Evolutionary conservation across 2,888 invertebrate species (phyloP), one percentile per base, ranked within the genome.

Genomic region (Cacoxenus indagator): DNA sequence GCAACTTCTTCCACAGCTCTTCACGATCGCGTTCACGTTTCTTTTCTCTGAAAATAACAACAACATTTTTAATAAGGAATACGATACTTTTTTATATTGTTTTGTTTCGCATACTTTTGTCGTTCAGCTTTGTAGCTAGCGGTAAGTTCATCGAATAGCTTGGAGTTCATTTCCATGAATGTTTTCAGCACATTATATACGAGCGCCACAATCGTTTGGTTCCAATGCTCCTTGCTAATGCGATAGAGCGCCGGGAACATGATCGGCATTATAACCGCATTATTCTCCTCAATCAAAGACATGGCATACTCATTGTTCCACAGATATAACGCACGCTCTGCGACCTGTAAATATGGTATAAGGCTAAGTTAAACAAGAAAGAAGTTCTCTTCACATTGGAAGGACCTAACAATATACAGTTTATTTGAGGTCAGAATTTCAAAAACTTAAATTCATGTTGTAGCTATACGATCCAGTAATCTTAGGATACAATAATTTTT

Each of bases 81-180:
- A 27, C 22, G 46, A 17, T 4, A 2, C 2, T 4, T 1, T 11
- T 0, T 11, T 11, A 37, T 11, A 22, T 3, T 51, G 19, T 37
- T 19, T 51, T 6, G 6, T 45, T 61, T n/a, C 29, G 70, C 94
- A 92, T 90, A 99, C 99, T 97, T 98, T 92, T 98, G 98, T 90
- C 98, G 91, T 90, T 99, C 99, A 86, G 97, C 95, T 91, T 99
- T 99, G 91, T 99, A 99, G 90, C 96, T 96, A 86, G 97, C 95
- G 87, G 99, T 96, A 89, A 99, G 92, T 77, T 96, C 96, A 89
- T 97, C 97, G 89, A 97, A 97, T 82, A 97, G 90, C 89, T 96
- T 96, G 87, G 96, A 95, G 90, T 97, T 97, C 96, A 97, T 97
- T 89, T 97, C 97, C 97, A 97, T 97, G 89, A 97, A 97, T 76